phyloP scores from a whole-genome alignment of 2,113 vertebrate species.

The Oplegnathus fasciatus region DNA sequence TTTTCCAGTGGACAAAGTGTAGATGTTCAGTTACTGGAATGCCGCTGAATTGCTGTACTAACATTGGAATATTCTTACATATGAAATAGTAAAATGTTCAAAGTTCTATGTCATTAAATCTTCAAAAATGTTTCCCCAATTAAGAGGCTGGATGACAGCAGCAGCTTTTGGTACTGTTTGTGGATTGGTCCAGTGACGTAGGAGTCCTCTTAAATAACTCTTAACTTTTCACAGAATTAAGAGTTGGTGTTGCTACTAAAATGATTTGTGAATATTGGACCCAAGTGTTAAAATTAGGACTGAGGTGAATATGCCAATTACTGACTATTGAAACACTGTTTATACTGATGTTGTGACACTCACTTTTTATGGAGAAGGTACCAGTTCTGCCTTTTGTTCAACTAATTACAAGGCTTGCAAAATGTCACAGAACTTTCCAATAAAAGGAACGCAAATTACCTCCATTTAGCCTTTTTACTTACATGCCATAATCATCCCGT shows the following conservation, averaged over 20 bases:
- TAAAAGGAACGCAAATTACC: background rate
- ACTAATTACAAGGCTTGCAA: conserved; percentile 6
- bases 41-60: background rate
- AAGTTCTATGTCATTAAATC: background rate
- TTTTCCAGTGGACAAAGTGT: no score
- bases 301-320: no score
- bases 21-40: background rate
- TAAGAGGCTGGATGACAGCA: background rate
- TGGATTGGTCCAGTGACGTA: background rate
- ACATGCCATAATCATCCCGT: background rate
- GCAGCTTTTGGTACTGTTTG: background rate
- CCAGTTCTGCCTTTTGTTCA: conserved; percentile 2
- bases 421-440: background rate
- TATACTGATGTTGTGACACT: background rate
- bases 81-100: background rate
- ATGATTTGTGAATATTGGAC: background rate
- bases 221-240: background rate
- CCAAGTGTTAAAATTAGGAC: background rate
- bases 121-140: background rate
- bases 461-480: background rate
- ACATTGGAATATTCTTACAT: background rate
- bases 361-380: background rate
- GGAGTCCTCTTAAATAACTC: background rate
- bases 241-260: background rate
- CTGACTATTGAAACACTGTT: background rate